A percentile compares a stretch with the other conserved stretches of the same genome.
Evolutionary conservation across 2,797 vertebrate genomes (phyloP).

Genomic region (Gila robusta): DNA sequence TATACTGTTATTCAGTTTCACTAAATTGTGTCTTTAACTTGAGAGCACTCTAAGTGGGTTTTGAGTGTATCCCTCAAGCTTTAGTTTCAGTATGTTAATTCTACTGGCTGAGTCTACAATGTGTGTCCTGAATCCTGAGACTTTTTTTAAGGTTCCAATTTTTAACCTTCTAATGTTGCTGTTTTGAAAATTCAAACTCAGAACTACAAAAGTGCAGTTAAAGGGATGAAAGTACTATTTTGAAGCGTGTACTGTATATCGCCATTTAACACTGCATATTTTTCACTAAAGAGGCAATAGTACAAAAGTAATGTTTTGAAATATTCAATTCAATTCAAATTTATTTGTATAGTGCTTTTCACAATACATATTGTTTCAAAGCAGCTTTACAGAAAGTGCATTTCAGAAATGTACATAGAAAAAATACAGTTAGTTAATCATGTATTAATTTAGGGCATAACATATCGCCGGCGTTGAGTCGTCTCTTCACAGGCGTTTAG

Average conservation of each 20-base stretch:
- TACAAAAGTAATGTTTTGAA: not conserved
- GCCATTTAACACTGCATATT: not conserved
- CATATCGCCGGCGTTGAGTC: too few species aligned
- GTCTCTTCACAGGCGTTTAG: too few species aligned
- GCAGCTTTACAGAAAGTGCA: too few species aligned
- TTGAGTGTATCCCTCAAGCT: slow-evolving; percentile 27
- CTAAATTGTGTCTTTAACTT: slow-evolving; percentile 35
- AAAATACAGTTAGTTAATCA: too few species aligned
- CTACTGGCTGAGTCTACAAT: not conserved
- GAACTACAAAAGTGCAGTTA: not conserved
- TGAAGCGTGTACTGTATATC: not conserved
- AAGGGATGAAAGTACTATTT: not conserved
- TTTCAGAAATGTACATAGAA: too few species aligned
- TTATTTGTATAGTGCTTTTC: too few species aligned
- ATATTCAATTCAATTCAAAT: not conserved
- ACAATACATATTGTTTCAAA: too few species aligned
- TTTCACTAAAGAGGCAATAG: not conserved
- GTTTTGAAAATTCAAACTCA: not conserved
- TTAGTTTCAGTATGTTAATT: slow-evolving; percentile 39
- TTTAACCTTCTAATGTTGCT: not conserved
- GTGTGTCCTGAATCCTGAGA: slow-evolving; percentile 16
- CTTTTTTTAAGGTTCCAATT: not conserved
- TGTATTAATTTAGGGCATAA: too few species aligned
- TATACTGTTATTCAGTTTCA: slow-evolving; percentile 27
- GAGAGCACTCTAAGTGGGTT: slow-evolving; percentile 29